phyloP scores from a whole-genome alignment of 2,113 vertebrate genomes.

The Ariopsis seemanni region DNA sequence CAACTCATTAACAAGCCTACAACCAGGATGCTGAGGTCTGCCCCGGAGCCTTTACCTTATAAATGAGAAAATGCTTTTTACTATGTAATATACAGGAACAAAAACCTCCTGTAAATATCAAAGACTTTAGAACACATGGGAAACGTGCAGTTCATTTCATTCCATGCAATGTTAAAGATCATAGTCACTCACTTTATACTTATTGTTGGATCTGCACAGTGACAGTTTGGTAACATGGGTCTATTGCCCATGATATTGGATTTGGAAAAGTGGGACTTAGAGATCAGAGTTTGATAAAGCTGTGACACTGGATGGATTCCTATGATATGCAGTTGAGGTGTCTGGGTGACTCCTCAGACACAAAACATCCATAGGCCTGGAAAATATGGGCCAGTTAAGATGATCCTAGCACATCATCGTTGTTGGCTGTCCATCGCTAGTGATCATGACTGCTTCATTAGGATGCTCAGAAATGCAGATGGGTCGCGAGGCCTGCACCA shows the following conservation, averaged over 20 bases:
- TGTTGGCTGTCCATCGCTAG: neutral
- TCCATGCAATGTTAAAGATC: neutral
- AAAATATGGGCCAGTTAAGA: neutral
- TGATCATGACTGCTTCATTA: neutral
- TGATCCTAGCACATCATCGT: neutral
- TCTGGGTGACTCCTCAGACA: slow-evolving; percentile 14
- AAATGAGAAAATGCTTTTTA: slow-evolving; percentile 12
- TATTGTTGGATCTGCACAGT: neutral
- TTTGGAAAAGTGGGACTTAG: neutral
- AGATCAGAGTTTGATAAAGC: slow-evolving; percentile 81
- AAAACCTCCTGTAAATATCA: slow-evolving; percentile 3
- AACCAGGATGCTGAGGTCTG: slow-evolving; percentile 25
- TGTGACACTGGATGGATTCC: slow-evolving; percentile 75
- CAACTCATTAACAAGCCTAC: slow-evolving; percentile 28
- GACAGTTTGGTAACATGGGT: neutral
- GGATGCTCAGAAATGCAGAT: no score
- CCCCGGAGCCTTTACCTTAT: slow-evolving; percentile 20
- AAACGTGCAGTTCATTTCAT: neutral
- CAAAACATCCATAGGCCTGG: neutral
- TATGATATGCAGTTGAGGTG: slow-evolving; percentile 74
- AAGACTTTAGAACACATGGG: neutral
- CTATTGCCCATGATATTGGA: neutral
- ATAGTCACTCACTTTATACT: neutral
- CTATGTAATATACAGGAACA: slow-evolving; percentile 14
- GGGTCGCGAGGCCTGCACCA: no score